phyloP scores from a whole-genome alignment of 2,113 vertebrate genomes.

The Toxotes chatareus region DNA sequence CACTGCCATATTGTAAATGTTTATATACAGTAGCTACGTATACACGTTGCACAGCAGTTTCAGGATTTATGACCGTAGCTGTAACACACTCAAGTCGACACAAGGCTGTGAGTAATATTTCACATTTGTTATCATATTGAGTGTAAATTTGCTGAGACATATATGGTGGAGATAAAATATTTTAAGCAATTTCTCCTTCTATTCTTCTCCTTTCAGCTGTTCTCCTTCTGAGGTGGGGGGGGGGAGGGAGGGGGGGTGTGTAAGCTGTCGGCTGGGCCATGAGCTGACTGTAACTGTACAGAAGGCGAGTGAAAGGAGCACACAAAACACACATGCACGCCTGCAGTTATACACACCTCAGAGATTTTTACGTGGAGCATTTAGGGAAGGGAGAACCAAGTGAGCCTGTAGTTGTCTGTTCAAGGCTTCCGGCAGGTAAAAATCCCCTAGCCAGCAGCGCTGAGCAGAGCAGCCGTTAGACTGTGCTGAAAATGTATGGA shows the following conservation, averaged over 20 bases:
- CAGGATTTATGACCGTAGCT: constrained; percentile 79
- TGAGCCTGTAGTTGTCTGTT: constrained; percentile 64
- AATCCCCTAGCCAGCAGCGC: constrained; percentile 55
- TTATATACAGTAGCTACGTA: constrained; percentile 81
- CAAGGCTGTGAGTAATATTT: constrained; percentile 84
- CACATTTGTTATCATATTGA: constrained; percentile 84
- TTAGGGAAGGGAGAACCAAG: constrained; percentile 45
- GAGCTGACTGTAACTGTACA: constrained; percentile 23
- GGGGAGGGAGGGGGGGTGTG: too few species aligned
- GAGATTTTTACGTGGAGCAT: constrained; percentile 61
- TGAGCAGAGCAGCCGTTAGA: constrained; percentile 65
- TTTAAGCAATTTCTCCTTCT: constrained; percentile 77
- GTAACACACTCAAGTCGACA: constrained; percentile 82
- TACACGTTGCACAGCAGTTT: constrained; percentile 74
- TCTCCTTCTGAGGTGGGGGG: constrained; percentile 25
- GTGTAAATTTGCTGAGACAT: constrained; percentile 83
- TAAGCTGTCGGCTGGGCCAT: constrained; percentile 10
- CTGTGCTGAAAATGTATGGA: constrained; percentile 49
- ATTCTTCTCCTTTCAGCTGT: constrained; percentile 60
- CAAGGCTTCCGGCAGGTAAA: constrained; percentile 55
- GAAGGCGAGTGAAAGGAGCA: background rate
- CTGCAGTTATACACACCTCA: constrained; percentile 47
- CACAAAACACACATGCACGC: constrained; percentile 14
- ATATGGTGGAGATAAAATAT: constrained; percentile 80
- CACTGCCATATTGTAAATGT: constrained; percentile 84